Evolutionary conservation across 1,140 invertebrate genomes (phyloP).

Genomic region (Eupristina koningsbergeri): DNA sequence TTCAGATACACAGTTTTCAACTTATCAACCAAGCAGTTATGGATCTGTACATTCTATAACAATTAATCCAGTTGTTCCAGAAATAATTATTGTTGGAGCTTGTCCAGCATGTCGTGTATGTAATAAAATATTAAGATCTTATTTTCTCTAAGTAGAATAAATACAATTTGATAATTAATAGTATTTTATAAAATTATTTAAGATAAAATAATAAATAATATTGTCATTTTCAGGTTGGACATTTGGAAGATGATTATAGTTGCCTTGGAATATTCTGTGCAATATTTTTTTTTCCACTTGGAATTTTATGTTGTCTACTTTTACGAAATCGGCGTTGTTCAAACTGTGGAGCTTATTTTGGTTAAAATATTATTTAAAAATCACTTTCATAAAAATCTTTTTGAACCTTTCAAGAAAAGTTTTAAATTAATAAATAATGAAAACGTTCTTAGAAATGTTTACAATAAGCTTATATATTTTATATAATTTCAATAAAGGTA

Average conservation of each 20-base stretch:
- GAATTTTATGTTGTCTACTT: conserved; percentile 86
- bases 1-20: conserved; percentile 53
- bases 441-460: not conserved
- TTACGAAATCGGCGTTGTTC: conserved; percentile 86
- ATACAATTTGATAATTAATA: not conserved
- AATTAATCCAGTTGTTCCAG: conserved; percentile 71
- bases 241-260: conserved; percentile 88
- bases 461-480: not conserved
- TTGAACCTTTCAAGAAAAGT: not conserved
- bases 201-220: not conserved
- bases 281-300: conserved; percentile 88
- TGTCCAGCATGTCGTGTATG: conserved; percentile 86
- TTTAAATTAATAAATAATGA: not conserved
- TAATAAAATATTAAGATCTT: conserved; percentile 40
- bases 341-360: conserved; percentile 88
- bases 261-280: conserved; percentile 87
- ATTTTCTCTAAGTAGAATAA: not conserved
- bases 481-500: not conserved
- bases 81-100: conserved; percentile 83
- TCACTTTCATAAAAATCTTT: not conserved
- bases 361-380: conserved; percentile 64
- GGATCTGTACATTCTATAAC: conserved; percentile 71
- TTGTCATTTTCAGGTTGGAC: conserved; percentile 76
- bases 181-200: not conserved
- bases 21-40: conserved; percentile 67